Evolutionary conservation across 23 tunicate genomes (phyloP), one percentile per base, ranked within the genome.

Genomic region (Oikopleura dioica): DNA sequence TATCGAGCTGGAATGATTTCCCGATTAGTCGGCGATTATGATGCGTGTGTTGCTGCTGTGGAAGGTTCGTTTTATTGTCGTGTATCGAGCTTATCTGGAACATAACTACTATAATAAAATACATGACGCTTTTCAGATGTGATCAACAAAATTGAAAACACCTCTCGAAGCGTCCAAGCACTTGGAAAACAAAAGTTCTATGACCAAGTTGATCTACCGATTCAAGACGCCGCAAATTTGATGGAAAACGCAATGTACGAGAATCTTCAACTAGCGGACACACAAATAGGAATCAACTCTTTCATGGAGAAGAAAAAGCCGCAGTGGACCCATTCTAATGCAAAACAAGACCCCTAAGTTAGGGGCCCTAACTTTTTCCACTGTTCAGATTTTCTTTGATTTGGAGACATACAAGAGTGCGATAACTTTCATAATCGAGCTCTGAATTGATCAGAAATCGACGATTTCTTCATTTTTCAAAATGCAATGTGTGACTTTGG

Each of bases 211-310:
- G 72, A 63, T 2, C 16, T 12, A 26, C 2, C 28, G 4, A 63
- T 63, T 26, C 2, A 23, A 2, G 72, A 23, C 2, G 72, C 72
- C 4, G 26, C 72, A 16, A 26, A 63, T 63, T 23, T 12, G 35
- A 82, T 94, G 50, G 81, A 92, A 26, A 79, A 78, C 37, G 95
- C 87, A 0, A 94, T 94, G 99, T 84, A 83, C 38, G 89, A 94
- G 76, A 94, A 94, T 75, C 36, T 94, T 63, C 37, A 85, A 35
- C 35, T 86, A 59, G 83, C 80, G 37, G 99, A 94, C 77, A 94
- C 88, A 12, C 69, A 68, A 51, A 87, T 83, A 77, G 99, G 99
- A 69, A 82, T 94, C 1, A 69, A 76, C 0, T 80, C 95, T 4
- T 94, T 94, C 37, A 77, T 86, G 1, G 68, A 83, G 26, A 86